Evolutionary conservation across 2,797 vertebrate genomes (phyloP).

Genomic region (Phoeniculus purpureus): DNA sequence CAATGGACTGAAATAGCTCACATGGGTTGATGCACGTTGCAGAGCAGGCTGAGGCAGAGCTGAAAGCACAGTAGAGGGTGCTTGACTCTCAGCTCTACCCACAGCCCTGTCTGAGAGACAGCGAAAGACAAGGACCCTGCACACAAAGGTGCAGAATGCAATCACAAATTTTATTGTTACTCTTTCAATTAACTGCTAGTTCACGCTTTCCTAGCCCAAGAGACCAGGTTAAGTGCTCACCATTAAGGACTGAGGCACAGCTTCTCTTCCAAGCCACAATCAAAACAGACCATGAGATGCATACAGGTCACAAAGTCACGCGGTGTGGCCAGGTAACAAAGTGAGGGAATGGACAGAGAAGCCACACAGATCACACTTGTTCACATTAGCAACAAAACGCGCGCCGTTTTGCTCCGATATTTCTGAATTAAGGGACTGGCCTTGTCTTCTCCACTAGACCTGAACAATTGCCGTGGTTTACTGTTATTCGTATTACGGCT

Average conservation of each 20-base stretch:
- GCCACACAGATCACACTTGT: background rate
- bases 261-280: background rate
- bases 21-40: background rate
- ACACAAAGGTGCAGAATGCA: background rate
- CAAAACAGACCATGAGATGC: conserved; percentile 6
- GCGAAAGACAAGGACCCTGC: background rate
- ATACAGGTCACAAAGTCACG: background rate
- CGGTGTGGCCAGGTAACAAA: background rate
- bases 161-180: background rate
- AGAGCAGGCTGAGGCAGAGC: background rate
- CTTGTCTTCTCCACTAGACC: background rate
- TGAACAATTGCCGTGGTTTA: conserved; percentile 21
- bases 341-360: background rate
- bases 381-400: background rate
- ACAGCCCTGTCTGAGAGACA: background rate
- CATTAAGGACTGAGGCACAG: background rate
- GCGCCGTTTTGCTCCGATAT: background rate
- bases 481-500: conserved; percentile 45
- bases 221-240: background rate
- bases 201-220: background rate
- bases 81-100: background rate
- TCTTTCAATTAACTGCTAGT: background rate
- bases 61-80: background rate
- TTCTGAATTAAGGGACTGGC: conserved; percentile 16
- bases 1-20: background rate